Evolutionary conservation across 2,888 invertebrate genomes (phyloP), one percentile per base, ranked within the genome.

Genomic region (Neoitamus cyanurus): DNA sequence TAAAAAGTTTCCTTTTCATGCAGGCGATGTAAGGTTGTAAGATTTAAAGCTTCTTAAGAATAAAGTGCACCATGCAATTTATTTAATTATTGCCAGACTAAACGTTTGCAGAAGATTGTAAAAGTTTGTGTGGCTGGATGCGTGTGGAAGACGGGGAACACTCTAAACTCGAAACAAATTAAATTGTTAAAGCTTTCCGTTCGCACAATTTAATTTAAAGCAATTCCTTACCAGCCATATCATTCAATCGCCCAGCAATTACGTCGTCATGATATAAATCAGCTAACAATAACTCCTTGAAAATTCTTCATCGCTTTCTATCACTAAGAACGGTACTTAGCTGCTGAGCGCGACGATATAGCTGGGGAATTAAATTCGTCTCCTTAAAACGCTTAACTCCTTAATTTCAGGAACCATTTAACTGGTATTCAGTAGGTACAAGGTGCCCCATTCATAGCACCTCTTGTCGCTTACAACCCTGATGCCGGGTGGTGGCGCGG

Each of bases 341-440:
- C 58, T 58, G 6, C 58, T 58, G 9, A 58, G 20, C 20, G 58
- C 58, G 20, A 6, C 58, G 20, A 25, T 25, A 25, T 3, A 58
- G 58, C 58, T 25, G 15, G 9, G 20, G 58, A 20, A 58, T 58
- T 58, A 58, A 58, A 25, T 25, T 58, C 58, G 25, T 58, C 58
- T 58, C 58, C 58, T 58, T 58, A 58, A 58, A 58, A 58, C 58
- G 58, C 30, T 77, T 46, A 77, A 42, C 25, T 77, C 30, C 77
- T 46, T 77, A 42, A 77, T 25, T 77, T 77, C 28, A 77, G 77
- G 77, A 46, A 42, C 77, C 77, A 42, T 77, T 77, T 42, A 77
- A 77, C 46, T 28, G 25, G 30, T 28, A 46, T 75, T 37, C 77
- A 28, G 28, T 13, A 77, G 42, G 46, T 42, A 28, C 46, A 46